These are phyloP conservation scores for Tenodera sinensis DNA, from an alignment of 2,888 invertebrate species.

Conservation along the genomic window DNA sequence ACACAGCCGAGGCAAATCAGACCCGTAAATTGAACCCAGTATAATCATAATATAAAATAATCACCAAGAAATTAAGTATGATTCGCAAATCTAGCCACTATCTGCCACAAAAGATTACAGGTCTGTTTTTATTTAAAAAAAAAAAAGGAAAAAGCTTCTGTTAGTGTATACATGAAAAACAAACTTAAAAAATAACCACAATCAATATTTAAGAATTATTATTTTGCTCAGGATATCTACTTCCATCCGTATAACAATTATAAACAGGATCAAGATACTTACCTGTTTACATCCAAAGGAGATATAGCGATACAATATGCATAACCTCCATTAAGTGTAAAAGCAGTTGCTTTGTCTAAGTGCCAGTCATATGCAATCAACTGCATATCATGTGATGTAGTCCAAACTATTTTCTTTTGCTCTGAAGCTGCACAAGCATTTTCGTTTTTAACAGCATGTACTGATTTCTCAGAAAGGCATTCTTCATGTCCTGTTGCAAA, in stretches of 20 bases:
- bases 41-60: too few relatives aligned
- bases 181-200: too few relatives aligned
- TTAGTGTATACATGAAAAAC: too few relatives aligned
- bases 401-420: background rate
- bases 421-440: background rate
- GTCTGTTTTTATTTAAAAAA: background rate
- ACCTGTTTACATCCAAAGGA: background rate
- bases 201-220: too few relatives aligned
- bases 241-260: too few relatives aligned
- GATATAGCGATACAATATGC: background rate
- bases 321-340: background rate
- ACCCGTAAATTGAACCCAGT: too few relatives aligned
- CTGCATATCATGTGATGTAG: background rate
- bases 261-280: background rate
- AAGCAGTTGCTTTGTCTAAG: background rate
- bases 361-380: background rate
- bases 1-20: too few relatives aligned
- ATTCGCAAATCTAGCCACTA: too few relatives aligned
- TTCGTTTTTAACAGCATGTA: background rate
- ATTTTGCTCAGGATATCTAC: too few relatives aligned
- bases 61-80: too few relatives aligned
- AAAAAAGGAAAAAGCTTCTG: background rate
- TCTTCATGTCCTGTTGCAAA: background rate
- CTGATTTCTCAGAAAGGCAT: background rate
- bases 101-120: background rate